A percentile compares a stretch with the other conserved stretches of the same genome.
These are phyloP conservation scores for Cheilinus undulatus DNA, from an alignment of 2,113 vertebrate species.

Conservation along the genomic window DNA sequence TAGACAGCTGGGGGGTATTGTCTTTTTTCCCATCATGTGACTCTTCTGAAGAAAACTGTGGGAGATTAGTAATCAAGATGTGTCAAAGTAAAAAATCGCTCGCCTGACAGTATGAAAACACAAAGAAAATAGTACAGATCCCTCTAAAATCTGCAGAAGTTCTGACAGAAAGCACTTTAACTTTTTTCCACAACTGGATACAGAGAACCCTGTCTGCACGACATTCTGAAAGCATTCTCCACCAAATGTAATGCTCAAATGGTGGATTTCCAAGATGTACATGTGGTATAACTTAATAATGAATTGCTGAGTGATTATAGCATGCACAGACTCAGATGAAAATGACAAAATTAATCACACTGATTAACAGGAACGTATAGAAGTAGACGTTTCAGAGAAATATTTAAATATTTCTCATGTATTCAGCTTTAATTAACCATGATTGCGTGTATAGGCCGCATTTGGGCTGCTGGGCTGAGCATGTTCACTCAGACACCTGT, in stretches of 20 bases:
- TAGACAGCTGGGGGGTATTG: too few relatives aligned
- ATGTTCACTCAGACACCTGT: constrained; percentile 4
- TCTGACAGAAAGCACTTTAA: too few relatives aligned
- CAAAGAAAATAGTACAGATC: too few relatives aligned
- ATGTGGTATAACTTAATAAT: not conserved
- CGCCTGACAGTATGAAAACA: too few relatives aligned
- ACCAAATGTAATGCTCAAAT: not conserved
- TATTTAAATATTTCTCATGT: not conserved
- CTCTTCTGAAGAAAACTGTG: too few relatives aligned
- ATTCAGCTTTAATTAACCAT: not conserved
- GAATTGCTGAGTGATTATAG: not conserved
- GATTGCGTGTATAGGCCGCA: constrained; percentile 8
- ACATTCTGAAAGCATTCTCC: not conserved
- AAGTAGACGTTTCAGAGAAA: not conserved
- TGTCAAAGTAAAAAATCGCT: too few relatives aligned
- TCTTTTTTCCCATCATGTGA: too few relatives aligned
- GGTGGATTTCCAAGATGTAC: not conserved
- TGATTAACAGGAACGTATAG: not conserved
- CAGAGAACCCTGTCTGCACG: not conserved
- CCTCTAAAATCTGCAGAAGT: too few relatives aligned
- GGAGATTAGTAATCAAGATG: too few relatives aligned
- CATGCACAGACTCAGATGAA: not conserved
- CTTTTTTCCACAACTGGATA: not conserved
- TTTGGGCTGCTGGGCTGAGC: not conserved
- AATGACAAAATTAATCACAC: constrained; percentile 5